Conservation (phyloP, 2,797 vertebrate species). For the Coilia nasus region DNA sequence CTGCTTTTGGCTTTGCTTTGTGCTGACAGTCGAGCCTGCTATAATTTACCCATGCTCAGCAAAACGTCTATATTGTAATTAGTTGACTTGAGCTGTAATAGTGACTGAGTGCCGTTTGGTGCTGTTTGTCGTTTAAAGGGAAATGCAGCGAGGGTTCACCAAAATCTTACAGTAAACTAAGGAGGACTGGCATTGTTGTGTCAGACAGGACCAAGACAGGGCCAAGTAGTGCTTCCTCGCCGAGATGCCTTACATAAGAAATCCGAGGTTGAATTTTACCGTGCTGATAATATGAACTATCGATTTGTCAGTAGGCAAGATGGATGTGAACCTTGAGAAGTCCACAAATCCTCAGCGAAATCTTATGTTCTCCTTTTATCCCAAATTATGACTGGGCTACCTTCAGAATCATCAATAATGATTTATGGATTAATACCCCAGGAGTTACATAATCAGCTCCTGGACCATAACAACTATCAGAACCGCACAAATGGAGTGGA, state of each 20-base stretch:
- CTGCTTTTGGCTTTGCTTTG: not conserved
- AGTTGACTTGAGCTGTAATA: not conserved
- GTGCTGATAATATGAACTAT: not conserved
- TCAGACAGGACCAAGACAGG: not conserved
- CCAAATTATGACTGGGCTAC: constrained; percentile 60
- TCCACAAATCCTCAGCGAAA: not conserved
- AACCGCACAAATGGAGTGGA: constrained; percentile 84
- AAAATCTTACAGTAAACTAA: not conserved
- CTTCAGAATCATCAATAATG: constrained; percentile 64
- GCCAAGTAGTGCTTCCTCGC: not conserved
- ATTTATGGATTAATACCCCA: constrained; percentile 85
- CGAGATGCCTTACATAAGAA: constrained; percentile 9
- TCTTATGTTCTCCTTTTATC: constrained; percentile 44
- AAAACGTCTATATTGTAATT: not conserved
- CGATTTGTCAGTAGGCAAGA: not conserved
- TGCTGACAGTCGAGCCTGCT: not conserved
- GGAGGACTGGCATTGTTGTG: not conserved
- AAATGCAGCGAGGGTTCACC: not conserved
- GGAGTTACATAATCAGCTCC: constrained; percentile 83
- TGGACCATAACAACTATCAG: constrained; percentile 86
- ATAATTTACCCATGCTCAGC: not conserved
- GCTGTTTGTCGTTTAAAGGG: not conserved
- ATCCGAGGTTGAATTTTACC: not conserved
- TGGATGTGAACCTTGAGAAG: constrained; percentile 14
- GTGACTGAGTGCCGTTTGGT: not conserved